A percentile compares a stretch with the other conserved stretches of the same genome.
Evolutionary conservation across 2,113 vertebrate species (phyloP).

Genomic region (Nycticebus coucang): DNA sequence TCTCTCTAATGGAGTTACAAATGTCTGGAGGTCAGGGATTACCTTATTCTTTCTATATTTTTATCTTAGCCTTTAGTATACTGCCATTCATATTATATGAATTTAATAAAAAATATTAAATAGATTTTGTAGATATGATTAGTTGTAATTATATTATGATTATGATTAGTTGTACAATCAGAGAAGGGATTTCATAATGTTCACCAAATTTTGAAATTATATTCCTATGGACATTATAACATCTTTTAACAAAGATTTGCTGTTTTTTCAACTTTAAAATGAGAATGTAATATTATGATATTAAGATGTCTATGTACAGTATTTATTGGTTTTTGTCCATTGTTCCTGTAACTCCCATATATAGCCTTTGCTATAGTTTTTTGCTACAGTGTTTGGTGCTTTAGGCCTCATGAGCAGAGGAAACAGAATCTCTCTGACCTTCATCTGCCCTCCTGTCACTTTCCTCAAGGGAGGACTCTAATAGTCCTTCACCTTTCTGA

Average conservation of each 20-base stretch:
- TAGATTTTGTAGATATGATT: neutral
- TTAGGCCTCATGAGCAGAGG: no score
- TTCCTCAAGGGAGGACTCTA: no score
- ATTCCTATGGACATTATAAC: neutral
- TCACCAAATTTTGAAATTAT: neutral
- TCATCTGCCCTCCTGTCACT: no score
- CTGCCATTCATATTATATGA: neutral
- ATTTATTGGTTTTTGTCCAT: no score
- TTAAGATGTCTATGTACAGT: no score
- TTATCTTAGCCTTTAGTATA: neutral
- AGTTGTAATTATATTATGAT: no score
- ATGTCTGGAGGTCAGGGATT: neutral
- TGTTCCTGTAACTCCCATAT: no score
- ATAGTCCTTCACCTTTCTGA: no score
- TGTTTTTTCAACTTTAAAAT: conserved; percentile 23
- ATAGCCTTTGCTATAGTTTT: no score
- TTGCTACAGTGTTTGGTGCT: no score
- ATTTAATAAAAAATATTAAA: conserved; percentile 24
- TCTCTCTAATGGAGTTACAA: neutral
- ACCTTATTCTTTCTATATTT: neutral
- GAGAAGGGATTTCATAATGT: neutral
- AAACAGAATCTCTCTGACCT: no score
- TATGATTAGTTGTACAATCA: neutral
- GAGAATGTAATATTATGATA: neutral
- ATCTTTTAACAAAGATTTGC: neutral